These are phyloP conservation scores for Diorhabda carinulata DNA, from an alignment of 1,140 invertebrate species.

Conservation along the genomic window DNA sequence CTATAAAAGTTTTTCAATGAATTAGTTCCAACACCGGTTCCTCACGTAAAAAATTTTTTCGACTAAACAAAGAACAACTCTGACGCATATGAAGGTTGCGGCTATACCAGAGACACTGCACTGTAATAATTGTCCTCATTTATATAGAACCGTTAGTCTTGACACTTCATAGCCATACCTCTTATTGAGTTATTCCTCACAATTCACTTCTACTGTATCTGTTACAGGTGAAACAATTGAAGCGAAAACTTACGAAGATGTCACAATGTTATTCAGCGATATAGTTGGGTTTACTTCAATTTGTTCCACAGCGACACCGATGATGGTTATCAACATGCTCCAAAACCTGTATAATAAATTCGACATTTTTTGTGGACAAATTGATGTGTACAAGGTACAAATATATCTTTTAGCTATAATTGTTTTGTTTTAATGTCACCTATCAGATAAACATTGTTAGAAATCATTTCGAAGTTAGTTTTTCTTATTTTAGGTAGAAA, in stretches of 20 bases:
- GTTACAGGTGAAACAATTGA: constrained; percentile 77
- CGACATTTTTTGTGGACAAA: constrained; percentile 81
- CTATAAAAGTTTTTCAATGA: too few relatives aligned
- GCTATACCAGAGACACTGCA: too few relatives aligned
- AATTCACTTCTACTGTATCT: too few relatives aligned
- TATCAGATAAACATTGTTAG: not conserved
- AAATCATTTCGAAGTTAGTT: not conserved
- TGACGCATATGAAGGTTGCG: too few relatives aligned
- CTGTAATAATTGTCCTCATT: too few relatives aligned
- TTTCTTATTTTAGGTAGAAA: constrained; percentile 73
- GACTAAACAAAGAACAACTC: too few relatives aligned
- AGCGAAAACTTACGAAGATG: constrained; percentile 85
- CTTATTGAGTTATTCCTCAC: too few relatives aligned
- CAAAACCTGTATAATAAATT: constrained; percentile 89
- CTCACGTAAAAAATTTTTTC: too few relatives aligned
- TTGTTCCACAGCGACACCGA: constrained; percentile 82
- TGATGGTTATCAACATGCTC: constrained; percentile 94
- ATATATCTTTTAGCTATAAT: constrained; percentile 15
- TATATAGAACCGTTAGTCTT: too few relatives aligned
- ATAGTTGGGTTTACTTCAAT: constrained; percentile 96
- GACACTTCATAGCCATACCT: too few relatives aligned
- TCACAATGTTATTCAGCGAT: constrained; percentile 92
- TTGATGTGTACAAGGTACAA: constrained; percentile 87
- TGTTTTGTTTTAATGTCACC: not conserved
- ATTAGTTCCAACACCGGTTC: too few relatives aligned